Base-by-base conservation (phyloP, 2,797 vertebrate genomes). In the Arctocebus calabarensis region DNA sequence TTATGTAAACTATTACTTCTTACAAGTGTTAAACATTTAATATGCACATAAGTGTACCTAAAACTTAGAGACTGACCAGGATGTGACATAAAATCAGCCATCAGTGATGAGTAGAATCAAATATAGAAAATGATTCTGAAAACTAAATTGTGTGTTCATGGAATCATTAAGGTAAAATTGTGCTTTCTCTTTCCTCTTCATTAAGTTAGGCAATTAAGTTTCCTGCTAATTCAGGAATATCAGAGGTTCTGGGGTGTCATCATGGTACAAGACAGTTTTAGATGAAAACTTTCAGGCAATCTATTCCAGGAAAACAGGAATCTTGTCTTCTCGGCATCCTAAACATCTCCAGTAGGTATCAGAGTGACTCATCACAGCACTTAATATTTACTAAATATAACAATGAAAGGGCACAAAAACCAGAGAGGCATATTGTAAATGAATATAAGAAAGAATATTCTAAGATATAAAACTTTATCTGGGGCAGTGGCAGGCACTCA, bases 91-190 rank as follows among this genome's bases (percentile, higher is more conserved):
- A 73, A 81, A 59, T 61, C 62, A 20, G 37, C 20, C 3, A 34
- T 14, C 27, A 29, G 22, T 55, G 71, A 40, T 34, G 91, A 96
- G 29, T 22, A 77, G 34, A 84, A 79, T 17, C 9, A 86, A 62
- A 32, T 32, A 86, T 16, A 94, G 52, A 94, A 70, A 81, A 32
- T 22, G 57, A 79, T 61, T 94, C 83, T 77, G 66, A 84, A 93
- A 89, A 84, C 22, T n/a, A 14, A 73, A 68, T 64, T 34, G 32
- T 32, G 78, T 73, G 6, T 86, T 79, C 16, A 40, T 59, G 37
- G 32, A 66, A 61, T 88, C 20, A 71, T 66, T 66, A 94, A 73
- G 48, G 40, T 20, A n/a, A 79, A 20, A 90, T 40, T 48, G 55
- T n/a, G 79, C 32, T 94, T 17, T 6, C 4, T 61, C 5, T 62